Base-by-base conservation (phyloP, 1,140 invertebrate species). In the Zaprionus ornatus region DNA sequence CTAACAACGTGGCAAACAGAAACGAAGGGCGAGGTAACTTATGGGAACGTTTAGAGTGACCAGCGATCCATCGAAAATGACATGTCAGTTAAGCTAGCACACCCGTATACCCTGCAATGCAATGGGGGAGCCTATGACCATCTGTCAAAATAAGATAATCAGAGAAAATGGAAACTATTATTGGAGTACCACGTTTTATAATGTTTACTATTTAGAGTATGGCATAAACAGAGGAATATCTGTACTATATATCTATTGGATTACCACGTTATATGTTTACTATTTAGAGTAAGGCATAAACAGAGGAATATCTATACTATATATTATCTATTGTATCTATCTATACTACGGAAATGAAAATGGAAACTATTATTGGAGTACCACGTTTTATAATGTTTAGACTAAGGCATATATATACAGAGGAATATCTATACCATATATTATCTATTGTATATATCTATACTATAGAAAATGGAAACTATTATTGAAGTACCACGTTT, bases 1-100 rank as follows among this genome's bases (percentile, higher is more conserved):
- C 63, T 27, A 42, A 65, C 62, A 67, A 29, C 50, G 17, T 64
- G 66, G 61, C 70, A 83, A 82, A 75, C 68, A 83, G 55, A 50
- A 45, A 27, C 35, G 23, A 66, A 55, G 60, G 60, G 74, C 32
- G 56, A 75, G 77, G 80, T 80, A 79, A 84, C 77, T 90, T 84
- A 88, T 87, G 77, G 80, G 78, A 80, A 88, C 77, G 62, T 61
- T 72, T 68, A 70, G 62, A 70, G 72, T 79, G 76, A 57, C 69
- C 64, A 73, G 68, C 63, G 54, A 75, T 35, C 63, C 64, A 74
- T 50, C 48, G 62, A 55, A 42, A 71, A n/a, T 25, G n/a, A 52
- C 25, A 27, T 10, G 19, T 4, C 1, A 15, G 5, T 29, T 17
- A 10, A 2, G 19, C 57, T 19, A 21, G 2, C 17, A 72, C 1